phyloP scores from a whole-genome alignment of 1,140 invertebrate species.

The Telenomus remus region DNA sequence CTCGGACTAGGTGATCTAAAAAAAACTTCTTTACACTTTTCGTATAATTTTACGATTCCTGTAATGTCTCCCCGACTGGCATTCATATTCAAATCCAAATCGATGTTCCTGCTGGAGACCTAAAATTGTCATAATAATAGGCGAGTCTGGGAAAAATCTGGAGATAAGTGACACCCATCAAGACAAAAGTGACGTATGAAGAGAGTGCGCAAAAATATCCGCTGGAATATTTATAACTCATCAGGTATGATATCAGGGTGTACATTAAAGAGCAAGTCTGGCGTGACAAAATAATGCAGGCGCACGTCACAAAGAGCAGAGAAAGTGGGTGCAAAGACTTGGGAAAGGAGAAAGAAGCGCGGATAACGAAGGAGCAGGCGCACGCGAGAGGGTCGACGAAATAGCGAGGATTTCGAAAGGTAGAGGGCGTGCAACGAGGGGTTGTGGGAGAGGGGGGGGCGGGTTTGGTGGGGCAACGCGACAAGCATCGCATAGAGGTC shows the following conservation, averaged over 20 bases:
- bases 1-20: not conserved
- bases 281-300: constrained; percentile 31
- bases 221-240: not conserved
- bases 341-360: constrained; percentile 29
- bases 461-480: constrained; percentile 1
- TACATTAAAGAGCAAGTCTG: constrained; percentile 1
- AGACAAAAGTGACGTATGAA: not conserved
- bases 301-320: constrained; percentile 25
- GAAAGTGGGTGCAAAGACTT: constrained; percentile 37
- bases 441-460: too few species aligned
- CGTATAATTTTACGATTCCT: constrained; percentile 29
- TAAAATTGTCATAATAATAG: not conserved
- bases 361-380: constrained; percentile 22
- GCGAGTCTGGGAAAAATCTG: not conserved
- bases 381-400: constrained; percentile 11
- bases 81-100: constrained; percentile 34
- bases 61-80: constrained; percentile 13
- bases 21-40: constrained; percentile 2
- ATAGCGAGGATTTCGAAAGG: constrained; percentile 21
- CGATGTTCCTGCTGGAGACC: constrained; percentile 1
- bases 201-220: not conserved
- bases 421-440: not conserved
- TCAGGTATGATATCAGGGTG: not conserved
- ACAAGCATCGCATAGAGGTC: constrained; percentile 9
- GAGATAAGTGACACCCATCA: not conserved